Percentiles rank a stretch among this genome's conserved stretches.
These are phyloP conservation scores for Acronicta alni DNA, from an alignment of 2,888 invertebrate genomes.

Conservation along the genomic window DNA sequence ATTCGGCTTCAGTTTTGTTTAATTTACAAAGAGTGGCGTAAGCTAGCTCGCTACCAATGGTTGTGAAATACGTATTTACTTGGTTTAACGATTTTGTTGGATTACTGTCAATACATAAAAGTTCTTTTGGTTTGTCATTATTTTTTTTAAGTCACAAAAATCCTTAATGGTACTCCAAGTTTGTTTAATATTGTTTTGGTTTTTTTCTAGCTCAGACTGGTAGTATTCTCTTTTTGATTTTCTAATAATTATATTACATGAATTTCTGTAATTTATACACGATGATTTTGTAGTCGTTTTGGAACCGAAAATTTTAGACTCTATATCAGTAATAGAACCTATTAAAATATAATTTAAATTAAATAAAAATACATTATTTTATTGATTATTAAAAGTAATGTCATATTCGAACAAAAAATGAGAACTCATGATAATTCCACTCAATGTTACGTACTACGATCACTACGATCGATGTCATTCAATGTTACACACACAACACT, in stretches of 20 bases:
- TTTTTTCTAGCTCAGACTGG: neutral
- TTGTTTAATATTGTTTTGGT: neutral
- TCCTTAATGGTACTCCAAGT: conserved; percentile 1
- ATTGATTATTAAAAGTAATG: too few species aligned
- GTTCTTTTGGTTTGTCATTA: neutral
- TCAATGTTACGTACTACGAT: too few species aligned
- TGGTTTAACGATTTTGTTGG: neutral
- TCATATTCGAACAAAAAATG: too few species aligned
- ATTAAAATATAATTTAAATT: too few species aligned
- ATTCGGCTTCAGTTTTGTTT: neutral
- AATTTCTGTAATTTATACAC: neutral
- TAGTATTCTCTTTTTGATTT: neutral
- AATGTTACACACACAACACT: too few species aligned
- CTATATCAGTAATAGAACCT: too few species aligned
- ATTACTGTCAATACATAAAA: neutral
- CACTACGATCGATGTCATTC: too few species aligned
- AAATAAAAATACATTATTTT: too few species aligned
- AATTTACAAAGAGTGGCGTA: neutral
- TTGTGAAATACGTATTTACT: neutral
- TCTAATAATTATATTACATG: conserved; percentile 5
- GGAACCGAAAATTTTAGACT: too few species aligned
- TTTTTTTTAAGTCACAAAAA: conserved; percentile 1
- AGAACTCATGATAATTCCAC: too few species aligned
- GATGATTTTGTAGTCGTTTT: too few species aligned
- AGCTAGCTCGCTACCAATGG: conserved; percentile 1